Base-by-base conservation (phyloP, 2,888 invertebrate genomes). In the Ischnus inquisitorius region DNA sequence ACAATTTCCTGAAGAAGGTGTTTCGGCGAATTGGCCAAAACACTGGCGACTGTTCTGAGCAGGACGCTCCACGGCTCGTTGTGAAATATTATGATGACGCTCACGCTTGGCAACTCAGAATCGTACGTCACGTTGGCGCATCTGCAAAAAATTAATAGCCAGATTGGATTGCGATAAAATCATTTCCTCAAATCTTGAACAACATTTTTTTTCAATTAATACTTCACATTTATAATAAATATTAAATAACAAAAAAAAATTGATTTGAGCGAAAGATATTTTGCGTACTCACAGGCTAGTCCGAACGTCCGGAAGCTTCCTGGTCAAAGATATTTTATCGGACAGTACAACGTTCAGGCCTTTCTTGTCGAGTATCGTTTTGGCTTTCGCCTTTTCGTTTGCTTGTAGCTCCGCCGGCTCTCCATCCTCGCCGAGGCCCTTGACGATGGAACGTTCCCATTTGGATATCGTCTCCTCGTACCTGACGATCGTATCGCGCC, bases 11-110 rank as follows among this genome's bases (percentile, higher is more conserved):
- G 96, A 14, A 99, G 94, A 90, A 97, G 95, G 84, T 94, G 94
- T 87, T 94, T 95, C 46, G 95, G 97, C 89, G 96, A 96, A 93
- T 96, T 94, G 92, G 97, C 96, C 72, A 98, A 94, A n/a, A 98
- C 97, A 92, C 97, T 97, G 95, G 97, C 97, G n/a, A 98, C 95
- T 0, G 98, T 98, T 81, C 98, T 94, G 51, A 98, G 91, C 57
- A 98, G 94, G 51, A 97, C 96, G 65, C 97, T 97, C 94, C 97
- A 98, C 0, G 98, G 97, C 93, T 98, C 98, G 93, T 98, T 98
- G 92, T 96, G 97, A 94, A 98, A 98, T 86, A 98, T 97, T 51
- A 98, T 95, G 83, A 98, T 95, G n/a, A 98, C 96, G 83, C 97
- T 97, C 1, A 97, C 96, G 0, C 95, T 95, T 1, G 91, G 90